Base-by-base conservation (phyloP, 2,113 vertebrate genomes). In the Alethe castanea region DNA sequence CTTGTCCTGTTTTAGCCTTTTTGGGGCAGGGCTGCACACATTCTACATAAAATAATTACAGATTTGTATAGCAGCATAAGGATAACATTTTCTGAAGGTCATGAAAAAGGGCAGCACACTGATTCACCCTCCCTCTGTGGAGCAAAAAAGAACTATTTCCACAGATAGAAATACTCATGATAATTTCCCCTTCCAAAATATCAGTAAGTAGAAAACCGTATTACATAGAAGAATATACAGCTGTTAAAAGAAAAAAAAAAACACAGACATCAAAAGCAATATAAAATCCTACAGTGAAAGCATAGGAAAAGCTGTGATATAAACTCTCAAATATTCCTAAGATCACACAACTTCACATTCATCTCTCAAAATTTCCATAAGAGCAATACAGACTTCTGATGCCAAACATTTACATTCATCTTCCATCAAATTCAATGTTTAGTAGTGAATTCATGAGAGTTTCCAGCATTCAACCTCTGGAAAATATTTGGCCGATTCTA, bases 401-500 rank as follows among this genome's bases (percentile, higher is more conserved):
- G 76, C 88, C 92, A 96, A 93, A 90, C n/a, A 26, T 94, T 86
- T 92, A 83, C 61, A 64, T 86, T 88, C 42, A 71, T 95, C 83
- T 96, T 92, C 96, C 78, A 90, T 77, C 66, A 79, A 38, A 64
- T 92, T 90, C 60, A 94, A 35, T 88, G 88, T 80, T 95, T 78
- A 94, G 67, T 33, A 80, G 50, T 66, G 93, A 95, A 94, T 95
- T 94, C 48, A 84, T 79, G 78, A 65, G 83, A 92, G 50, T 36
- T 91, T 45, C 61, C 93, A 88, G 78, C 33, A 26, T 79, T 87
- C 56, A 54, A 9, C 22, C 36, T 65, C 71, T 90, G 82, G 82
- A 94, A 97, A 95, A 92, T 91, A 73, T 23, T 29, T 64, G 26
- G 13, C 47, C 31, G 26, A 35, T 81, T 95, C 82, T 70, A 82